Evolutionary conservation across 2,888 invertebrate species (phyloP).

Genomic region (Drosophila mayaguana): DNA sequence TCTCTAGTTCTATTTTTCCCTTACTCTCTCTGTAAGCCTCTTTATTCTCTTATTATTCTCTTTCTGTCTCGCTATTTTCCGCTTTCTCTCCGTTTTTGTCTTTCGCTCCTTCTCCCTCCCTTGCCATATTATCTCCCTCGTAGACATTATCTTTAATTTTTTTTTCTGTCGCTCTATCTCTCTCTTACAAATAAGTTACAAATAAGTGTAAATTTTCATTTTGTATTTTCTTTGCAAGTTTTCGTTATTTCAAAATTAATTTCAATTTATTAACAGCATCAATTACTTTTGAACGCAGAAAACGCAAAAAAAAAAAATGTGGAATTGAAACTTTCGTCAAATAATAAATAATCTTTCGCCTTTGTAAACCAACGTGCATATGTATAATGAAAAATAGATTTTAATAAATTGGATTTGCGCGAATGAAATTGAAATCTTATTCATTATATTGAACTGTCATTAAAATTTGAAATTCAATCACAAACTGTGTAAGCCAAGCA

Average conservation of each 20-base stretch:
- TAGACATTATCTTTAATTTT: too few species aligned
- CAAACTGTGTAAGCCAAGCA: conserved; percentile 34
- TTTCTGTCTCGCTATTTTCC: too few species aligned
- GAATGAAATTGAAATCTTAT: conserved; percentile 44
- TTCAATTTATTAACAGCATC: neutral
- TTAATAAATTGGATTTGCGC: conserved; percentile 42
- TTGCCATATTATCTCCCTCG: too few species aligned
- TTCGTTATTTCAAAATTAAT: neutral
- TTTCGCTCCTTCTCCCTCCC: too few species aligned
- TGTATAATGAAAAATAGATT: conserved; percentile 4
- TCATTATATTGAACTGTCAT: conserved; percentile 62
- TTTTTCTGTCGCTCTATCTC: too few species aligned
- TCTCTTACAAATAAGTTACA: too few species aligned
- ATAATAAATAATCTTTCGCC: neutral
- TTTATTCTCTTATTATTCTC: too few species aligned
- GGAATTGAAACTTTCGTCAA: neutral
- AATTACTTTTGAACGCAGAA: neutral
- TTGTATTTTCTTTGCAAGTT: neutral
- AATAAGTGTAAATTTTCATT: too few species aligned
- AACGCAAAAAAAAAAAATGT: neutral
- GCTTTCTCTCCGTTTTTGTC: too few species aligned
- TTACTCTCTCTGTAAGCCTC: too few species aligned
- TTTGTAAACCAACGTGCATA: neutral
- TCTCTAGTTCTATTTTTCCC: too few species aligned
- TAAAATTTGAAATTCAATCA: conserved; percentile 61